A percentile compares a stretch with the other conserved stretches of the same genome.
These are phyloP conservation scores for Calephelis nemesis DNA, from an alignment of 1,140 invertebrate species.

Conservation along the genomic window DNA sequence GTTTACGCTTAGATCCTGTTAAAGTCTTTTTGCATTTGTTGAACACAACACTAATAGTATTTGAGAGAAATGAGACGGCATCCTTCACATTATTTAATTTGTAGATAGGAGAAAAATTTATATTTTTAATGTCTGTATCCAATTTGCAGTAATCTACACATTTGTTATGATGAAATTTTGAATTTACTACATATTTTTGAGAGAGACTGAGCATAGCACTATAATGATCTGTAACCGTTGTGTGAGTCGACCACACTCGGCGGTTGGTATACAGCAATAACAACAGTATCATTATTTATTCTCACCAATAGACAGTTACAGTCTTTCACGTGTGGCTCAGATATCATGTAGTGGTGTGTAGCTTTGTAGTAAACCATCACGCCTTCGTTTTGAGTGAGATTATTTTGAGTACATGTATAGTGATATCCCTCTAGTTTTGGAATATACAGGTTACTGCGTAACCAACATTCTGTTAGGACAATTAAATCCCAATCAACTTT, in stretches of 20 bases:
- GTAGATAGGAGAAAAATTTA: neutral
- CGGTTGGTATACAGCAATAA: conserved; percentile 8
- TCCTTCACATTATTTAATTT: neutral
- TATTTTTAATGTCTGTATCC: neutral
- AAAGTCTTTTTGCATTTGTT: neutral
- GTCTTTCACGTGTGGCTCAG: neutral
- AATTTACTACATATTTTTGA: neutral
- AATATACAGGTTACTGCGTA: neutral
- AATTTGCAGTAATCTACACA: neutral
- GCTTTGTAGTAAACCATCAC: conserved; percentile 2
- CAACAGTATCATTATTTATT: neutral
- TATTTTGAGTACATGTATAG: neutral
- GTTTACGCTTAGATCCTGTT: neutral
- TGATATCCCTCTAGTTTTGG: conserved; percentile 4
- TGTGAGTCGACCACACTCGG: neutral
- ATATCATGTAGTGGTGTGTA: neutral
- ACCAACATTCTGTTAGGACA: conserved; percentile 1
- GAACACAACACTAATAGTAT: neutral
- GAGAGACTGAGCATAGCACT: neutral
- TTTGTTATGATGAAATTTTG: neutral
- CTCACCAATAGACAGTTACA: neutral
- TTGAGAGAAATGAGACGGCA: neutral
- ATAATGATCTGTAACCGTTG: neutral
- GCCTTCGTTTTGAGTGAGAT: conserved; percentile 15
- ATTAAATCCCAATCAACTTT: conserved; percentile 16